Evolutionary conservation across 2,888 invertebrate genomes (phyloP).

Genomic region (Anticlea derivata): DNA sequence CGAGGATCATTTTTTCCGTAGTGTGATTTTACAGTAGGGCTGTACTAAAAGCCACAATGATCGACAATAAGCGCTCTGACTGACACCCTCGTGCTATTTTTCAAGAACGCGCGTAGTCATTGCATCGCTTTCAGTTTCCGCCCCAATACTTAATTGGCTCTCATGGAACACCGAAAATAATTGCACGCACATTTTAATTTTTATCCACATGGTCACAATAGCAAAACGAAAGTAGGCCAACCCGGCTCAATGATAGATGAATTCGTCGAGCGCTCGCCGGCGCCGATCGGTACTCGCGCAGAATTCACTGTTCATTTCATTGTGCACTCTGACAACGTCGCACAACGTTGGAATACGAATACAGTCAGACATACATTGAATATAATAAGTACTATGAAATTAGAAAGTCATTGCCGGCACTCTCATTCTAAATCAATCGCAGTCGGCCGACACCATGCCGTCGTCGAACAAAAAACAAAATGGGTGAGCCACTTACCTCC

Average conservation of each 20-base stretch:
- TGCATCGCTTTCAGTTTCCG: constrained; percentile 56
- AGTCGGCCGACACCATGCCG: constrained; percentile 16
- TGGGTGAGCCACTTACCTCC: constrained; percentile 79
- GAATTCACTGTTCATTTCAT: constrained; percentile 41
- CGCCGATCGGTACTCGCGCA: constrained; percentile 37
- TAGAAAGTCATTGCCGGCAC: constrained; percentile 57
- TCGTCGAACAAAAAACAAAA: constrained; percentile 19
- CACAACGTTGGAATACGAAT: constrained; percentile 55
- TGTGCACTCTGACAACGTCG: constrained; percentile 45
- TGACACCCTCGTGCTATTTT: constrained; percentile 48
- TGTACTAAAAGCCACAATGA: no score
- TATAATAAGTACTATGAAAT: constrained; percentile 38
- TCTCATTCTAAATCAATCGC: constrained; percentile 29
- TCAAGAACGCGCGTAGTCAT: constrained; percentile 42
- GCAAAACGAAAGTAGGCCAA: constrained; percentile 55
- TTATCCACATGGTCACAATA: constrained; percentile 33
- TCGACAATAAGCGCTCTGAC: no score
- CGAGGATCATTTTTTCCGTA: not conserved
- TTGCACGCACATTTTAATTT: constrained; percentile 33
- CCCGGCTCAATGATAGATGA: constrained; percentile 48
- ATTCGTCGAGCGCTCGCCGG: constrained; percentile 36
- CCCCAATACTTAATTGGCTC: constrained; percentile 24
- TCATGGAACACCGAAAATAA: constrained; percentile 38
- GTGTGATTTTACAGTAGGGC: not conserved
- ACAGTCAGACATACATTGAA: constrained; percentile 26